These are phyloP conservation scores for Cacatua alba DNA, from an alignment of 2,113 vertebrate species.

Conservation along the genomic window DNA sequence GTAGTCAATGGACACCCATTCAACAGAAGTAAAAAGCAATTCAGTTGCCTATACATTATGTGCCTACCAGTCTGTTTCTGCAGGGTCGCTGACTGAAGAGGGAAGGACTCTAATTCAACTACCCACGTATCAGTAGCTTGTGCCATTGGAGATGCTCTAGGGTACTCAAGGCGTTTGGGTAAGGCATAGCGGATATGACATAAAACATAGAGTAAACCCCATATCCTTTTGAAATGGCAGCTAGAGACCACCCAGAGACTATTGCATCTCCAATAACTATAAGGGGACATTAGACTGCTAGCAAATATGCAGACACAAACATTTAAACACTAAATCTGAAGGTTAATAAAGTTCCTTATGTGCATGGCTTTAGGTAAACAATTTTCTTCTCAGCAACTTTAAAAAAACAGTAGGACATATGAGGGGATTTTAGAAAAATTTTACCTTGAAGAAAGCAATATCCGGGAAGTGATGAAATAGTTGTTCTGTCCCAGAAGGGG, in stretches of 20 bases:
- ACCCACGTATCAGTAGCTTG: background rate
- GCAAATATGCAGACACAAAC: background rate
- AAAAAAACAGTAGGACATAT: background rate
- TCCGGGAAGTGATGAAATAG: background rate
- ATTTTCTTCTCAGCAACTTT: background rate
- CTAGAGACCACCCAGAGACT: background rate
- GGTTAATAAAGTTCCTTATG: background rate
- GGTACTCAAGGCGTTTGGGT: background rate
- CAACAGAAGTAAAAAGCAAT: background rate
- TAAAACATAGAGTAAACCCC: background rate
- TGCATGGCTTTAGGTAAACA: background rate
- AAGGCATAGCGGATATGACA: background rate
- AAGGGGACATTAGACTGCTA: background rate
- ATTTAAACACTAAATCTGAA: background rate
- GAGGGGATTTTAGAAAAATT: background rate
- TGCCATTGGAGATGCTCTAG: background rate
- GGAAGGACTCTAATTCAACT: background rate
- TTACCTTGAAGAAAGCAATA: conserved; percentile 11
- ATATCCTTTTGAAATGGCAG: background rate
- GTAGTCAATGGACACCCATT: background rate
- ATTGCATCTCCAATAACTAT: background rate
- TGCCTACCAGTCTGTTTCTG: background rate
- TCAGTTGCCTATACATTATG: background rate
- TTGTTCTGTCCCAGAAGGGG: background rate
- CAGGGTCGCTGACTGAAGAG: background rate